Conservation (phyloP, 2,888 invertebrate genomes). For the Metacarcinus magister region DNA sequence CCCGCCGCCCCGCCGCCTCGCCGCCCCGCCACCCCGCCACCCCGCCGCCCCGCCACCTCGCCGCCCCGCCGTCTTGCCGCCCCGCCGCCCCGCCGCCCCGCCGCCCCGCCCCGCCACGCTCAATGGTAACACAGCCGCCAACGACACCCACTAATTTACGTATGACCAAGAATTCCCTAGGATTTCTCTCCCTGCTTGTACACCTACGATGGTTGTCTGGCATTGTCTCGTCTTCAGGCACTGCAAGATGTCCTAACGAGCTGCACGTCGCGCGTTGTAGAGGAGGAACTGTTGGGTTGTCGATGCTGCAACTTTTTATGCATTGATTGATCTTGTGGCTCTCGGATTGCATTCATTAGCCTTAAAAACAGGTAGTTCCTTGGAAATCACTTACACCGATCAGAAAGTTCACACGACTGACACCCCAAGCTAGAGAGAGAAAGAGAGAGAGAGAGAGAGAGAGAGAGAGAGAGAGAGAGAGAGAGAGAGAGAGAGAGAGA, state of each 20-base stretch:
- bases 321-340: background rate
- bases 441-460: constrained; percentile 16
- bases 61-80: background rate
- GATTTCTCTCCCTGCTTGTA: background rate
- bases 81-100: too few species aligned
- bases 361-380: background rate
- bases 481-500: constrained; percentile 45
- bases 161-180: background rate
- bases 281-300: background rate
- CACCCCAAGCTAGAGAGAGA: background rate
- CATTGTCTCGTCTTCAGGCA: background rate
- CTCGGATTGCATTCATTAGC: constrained; percentile 6
- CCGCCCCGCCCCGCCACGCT: background rate
- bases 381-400: background rate
- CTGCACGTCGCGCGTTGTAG: background rate
- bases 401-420: constrained; percentile 41
- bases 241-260: background rate
- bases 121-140: background rate
- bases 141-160: constrained; percentile 45
- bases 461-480: background rate
- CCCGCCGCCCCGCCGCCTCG: background rate
- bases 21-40: background rate
- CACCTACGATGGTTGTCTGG: background rate
- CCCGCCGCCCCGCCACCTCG: background rate
- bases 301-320: background rate